Evolutionary conservation across 2,113 vertebrate genomes (phyloP), one percentile per base, ranked within the genome.

Genomic region (Myotis yumanensis): DNA sequence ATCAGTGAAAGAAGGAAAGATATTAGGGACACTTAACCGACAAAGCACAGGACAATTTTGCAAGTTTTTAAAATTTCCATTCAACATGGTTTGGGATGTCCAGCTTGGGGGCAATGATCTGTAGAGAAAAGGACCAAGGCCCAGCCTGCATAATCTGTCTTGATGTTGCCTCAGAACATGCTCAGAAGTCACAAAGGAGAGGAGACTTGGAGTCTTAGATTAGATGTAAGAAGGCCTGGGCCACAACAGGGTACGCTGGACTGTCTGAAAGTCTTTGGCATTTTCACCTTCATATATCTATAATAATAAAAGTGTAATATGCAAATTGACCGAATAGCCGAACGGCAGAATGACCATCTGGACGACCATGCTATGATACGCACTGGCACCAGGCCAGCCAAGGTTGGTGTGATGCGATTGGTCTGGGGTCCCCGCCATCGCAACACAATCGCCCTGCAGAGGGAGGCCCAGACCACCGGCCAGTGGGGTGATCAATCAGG

Each of bases 191-290:
- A 80, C 23, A 40, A 20, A 62, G 17, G 7, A 59, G 9, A 32
- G 69, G 54, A 69, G 11, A 16, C 5, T 25, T 8, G 23, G n/a
- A 54, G 43, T 40, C 25, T 85, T 18, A 83, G 23, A 25, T 15
- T 3, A 32, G 25, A 2, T 54, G 40, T 9, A 28, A 52, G 72
- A 28, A 57, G 43, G 30, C 48, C 54, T 22, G 52, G 32, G 54
- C 25, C 52, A 23, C 2, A 12, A 32, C 4, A 12, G 28, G 1
- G 1, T 15, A 2, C 2, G 59, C 5, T 1, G 5, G 48, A 57
- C 5, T 40, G 72, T 14, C 57, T 8, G 1, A 68, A 76, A n/a
- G 37, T 3, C 86, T 73, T 85, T 40, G 25, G 48, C 17, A 30
- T 73, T 69, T 88, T 66, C 23, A 15, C n/a, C 66, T 69, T 75